Evolutionary conservation across 2,888 invertebrate genomes (phyloP), one percentile per base, ranked within the genome.

Genomic region (Mayetiola destructor): DNA sequence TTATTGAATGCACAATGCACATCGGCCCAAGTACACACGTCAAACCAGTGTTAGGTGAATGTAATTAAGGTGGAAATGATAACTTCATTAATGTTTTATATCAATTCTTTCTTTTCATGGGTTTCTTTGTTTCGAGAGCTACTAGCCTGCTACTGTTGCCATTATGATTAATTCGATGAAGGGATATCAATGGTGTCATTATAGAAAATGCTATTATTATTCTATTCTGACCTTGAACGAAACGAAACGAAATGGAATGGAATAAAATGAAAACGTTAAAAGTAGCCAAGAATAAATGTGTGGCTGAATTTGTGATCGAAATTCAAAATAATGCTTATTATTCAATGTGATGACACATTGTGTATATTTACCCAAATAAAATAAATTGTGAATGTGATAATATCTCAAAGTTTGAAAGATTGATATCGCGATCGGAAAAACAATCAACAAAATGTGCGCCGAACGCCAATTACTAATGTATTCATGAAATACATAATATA

Each of bases 11-110:
- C 4, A 37, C 37, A 16, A 16, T 37, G 5, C 37, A 37, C 8
- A 37, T 37, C n/a, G 14, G 37, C 37, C 37, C 12, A 12, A 37
- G 14, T 37, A n/a, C 4, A 16, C 20, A 12, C 20, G 8, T 5
- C 14, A 21, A 10, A 3, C n/a, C 42, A 23, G 23, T 42, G 48
- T 48, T 27, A 48, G 48, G 48, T 48, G 48, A 48, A 48, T 48
- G 48, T 27, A 48, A 48, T 48, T 48, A 27, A 48, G n/a, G 27
- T 48, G 14, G 14, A 48, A n/a, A 48, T 48, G 48, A 48, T 48
- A 48, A 48, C 48, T 48, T 48, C 48, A 48, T 48, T 48, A 27
- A 8, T 48, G 48, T 8, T 10, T 27, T n/a, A 48, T 48, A n/a
- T n/a, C n/a, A n/a, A n/a, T n/a, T n/a, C n/a, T n/a, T n/a, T n/a